phyloP scores from a whole-genome alignment of 2,797 vertebrate genomes.

The Acomys russatus region DNA sequence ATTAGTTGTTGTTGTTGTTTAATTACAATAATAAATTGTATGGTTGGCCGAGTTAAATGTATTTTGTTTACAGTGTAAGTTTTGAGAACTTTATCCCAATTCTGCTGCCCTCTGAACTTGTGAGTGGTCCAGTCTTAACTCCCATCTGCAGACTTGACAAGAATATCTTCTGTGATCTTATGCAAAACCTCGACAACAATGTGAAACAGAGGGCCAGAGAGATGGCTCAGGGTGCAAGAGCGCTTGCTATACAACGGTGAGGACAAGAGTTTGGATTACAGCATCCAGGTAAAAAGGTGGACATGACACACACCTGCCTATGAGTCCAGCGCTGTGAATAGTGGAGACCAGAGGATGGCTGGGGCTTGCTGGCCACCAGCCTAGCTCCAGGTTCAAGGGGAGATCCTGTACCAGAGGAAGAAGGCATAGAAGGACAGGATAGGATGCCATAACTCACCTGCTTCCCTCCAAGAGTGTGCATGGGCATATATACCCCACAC shows the following conservation, averaged over 20 bases:
- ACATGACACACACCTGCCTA: background rate
- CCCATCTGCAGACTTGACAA: slow-evolving; percentile 1
- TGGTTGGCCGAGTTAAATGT: background rate
- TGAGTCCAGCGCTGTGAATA: background rate
- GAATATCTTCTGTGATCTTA: background rate
- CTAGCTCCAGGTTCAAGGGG: background rate
- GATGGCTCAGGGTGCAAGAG: background rate
- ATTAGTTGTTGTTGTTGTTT: slow-evolving; percentile 14
- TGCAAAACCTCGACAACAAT: slow-evolving; percentile 35
- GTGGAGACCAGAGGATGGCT: background rate
- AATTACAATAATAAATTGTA: slow-evolving; percentile 51
- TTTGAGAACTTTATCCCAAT: background rate
- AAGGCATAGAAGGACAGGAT: background rate
- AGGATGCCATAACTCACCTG: background rate
- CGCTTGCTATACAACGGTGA: background rate
- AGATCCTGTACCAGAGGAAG: background rate
- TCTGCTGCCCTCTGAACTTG: slow-evolving; percentile 1
- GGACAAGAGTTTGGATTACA: background rate
- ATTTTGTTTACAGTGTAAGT: slow-evolving; percentile 19
- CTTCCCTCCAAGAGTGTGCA: background rate
- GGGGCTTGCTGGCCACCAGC: background rate
- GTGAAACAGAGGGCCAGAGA: background rate
- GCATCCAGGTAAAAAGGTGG: background rate
- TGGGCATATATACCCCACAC: background rate
- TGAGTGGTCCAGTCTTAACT: background rate